phyloP scores from a whole-genome alignment of 2,113 vertebrate species.

The Hydrochoerus hydrochaeris region DNA sequence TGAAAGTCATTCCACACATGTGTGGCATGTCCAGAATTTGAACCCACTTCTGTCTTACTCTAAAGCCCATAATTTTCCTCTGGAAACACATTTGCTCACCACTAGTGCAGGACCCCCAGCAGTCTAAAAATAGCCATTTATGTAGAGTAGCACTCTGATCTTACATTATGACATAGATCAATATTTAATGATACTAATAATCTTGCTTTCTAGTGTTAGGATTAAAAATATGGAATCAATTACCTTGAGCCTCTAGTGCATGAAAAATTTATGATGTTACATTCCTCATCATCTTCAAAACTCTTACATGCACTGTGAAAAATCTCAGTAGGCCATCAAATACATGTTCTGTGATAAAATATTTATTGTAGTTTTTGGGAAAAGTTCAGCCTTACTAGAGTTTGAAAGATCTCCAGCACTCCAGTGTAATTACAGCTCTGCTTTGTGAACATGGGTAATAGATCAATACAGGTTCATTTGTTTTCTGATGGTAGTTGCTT shows the following conservation, averaged over 20 bases:
- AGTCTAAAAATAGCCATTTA: conserved; percentile 82
- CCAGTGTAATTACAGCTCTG: conserved; percentile 93
- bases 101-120: conserved; percentile 56
- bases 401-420: conserved; percentile 95
- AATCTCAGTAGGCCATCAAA: conserved; percentile 95
- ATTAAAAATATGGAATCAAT: conserved; percentile 92
- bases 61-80: not conserved
- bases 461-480: conserved; percentile 90
- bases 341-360: conserved; percentile 99
- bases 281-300: conserved; percentile 94
- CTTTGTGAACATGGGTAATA: conserved; percentile 85
- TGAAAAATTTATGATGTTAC: conserved; percentile 95
- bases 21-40: not conserved
- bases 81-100: conserved; percentile 28
- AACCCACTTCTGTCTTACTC: not conserved
- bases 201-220: conserved; percentile 90
- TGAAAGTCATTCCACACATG: not conserved
- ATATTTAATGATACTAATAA: conserved; percentile 91
- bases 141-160: conserved; percentile 85
- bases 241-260: conserved; percentile 89
- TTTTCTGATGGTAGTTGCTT: conserved; percentile 88
- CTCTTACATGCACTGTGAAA: conserved; percentile 92
- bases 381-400: conserved; percentile 91
- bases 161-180: conserved; percentile 89
- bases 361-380: conserved; percentile 96